Conservation (phyloP, 2,888 invertebrate species). For the Synanthedon andrenaeformis region DNA sequence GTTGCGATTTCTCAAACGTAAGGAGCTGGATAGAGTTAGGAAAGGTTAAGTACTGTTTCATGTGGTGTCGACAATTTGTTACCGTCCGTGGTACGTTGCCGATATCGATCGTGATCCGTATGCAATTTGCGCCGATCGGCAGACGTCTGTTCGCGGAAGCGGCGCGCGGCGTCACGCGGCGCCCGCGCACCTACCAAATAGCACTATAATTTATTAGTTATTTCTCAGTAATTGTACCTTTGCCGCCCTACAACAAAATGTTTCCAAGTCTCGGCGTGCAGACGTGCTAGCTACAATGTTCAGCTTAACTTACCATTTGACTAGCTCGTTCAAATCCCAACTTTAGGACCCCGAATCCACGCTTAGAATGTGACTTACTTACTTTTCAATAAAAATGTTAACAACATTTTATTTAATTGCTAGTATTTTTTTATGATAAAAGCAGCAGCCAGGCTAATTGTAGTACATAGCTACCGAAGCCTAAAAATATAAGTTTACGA, state of each 20-base stretch:
- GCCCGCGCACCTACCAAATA: slow-evolving; percentile 33
- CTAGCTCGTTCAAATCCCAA: slow-evolving; percentile 5
- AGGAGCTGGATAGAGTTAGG: neutral
- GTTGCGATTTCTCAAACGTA: neutral
- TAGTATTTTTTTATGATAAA: too few relatives aligned
- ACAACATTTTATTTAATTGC: too few relatives aligned
- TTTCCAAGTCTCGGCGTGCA: slow-evolving; percentile 27
- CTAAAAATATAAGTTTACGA: too few relatives aligned
- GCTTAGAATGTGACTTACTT: too few relatives aligned
- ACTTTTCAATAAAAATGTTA: too few relatives aligned
- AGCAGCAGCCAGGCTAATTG: too few relatives aligned
- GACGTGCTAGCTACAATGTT: slow-evolving; percentile 21
- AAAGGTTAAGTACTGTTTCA: neutral
- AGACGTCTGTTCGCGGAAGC: slow-evolving; percentile 60
- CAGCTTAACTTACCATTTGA: slow-evolving; percentile 11
- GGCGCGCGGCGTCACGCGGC: slow-evolving; percentile 47
- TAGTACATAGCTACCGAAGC: too few relatives aligned
- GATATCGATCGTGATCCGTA: slow-evolving; percentile 52
- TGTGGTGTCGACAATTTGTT: neutral
- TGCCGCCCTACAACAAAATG: slow-evolving; percentile 40
- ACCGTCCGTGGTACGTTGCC: slow-evolving; percentile 2
- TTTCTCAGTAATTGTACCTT: slow-evolving; percentile 57
- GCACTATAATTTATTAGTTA: slow-evolving; percentile 35
- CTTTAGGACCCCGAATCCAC: slow-evolving; percentile 2
- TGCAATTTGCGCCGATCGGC: slow-evolving; percentile 51